Evolutionary conservation across 1,140 invertebrate species (phyloP), one percentile per base, ranked within the genome.

Genomic region (Mesaphorura yosii): DNA sequence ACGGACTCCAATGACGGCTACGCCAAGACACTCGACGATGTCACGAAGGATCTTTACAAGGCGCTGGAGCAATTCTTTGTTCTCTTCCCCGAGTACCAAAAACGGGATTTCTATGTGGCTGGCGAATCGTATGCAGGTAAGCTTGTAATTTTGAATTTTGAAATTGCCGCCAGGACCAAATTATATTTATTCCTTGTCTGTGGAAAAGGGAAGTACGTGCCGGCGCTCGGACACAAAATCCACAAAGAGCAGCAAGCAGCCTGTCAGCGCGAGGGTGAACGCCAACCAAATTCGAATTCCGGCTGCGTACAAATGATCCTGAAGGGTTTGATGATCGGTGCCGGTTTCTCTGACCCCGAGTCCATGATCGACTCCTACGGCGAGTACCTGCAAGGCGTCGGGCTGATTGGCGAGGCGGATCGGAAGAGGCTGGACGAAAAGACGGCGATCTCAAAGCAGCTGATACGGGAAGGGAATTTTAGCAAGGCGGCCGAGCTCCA

Each of bases 121-220:
- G 71, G 72, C 28, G 69, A 72, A 50, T 67, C 65, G 20, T 66
- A 65, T 45, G 65, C 63, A 64, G 63, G 72, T 7, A 77, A 76
- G 58, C 88, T 87, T 72, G 79, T 87, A 0, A 84, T 85, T 15
- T 78, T 83, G 0, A 65, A 86, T 14, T 84, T 64, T 78, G 80
- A n/a, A 88, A 89, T 45, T 79, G 87, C 64, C 73, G 75, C 58
- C 74, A 79, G 25, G 82, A 80, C 60, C 44, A 48, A 23, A 34
- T 34, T 34, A 34, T n/a, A 34, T 34, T 34, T 58, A n/a, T n/a
- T n/a, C n/a, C n/a, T n/a, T n/a, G n/a, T n/a, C n/a, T n/a, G n/a
- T n/a, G n/a, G n/a, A n/a, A n/a, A n/a, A 64, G 63, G 72, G 12
- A 77, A 76, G 58, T 88, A 88, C 72, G 80, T 87, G 0, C 84